Base-by-base conservation (phyloP, 2,113 vertebrate species). In the Melanostigma gelatinosum region DNA sequence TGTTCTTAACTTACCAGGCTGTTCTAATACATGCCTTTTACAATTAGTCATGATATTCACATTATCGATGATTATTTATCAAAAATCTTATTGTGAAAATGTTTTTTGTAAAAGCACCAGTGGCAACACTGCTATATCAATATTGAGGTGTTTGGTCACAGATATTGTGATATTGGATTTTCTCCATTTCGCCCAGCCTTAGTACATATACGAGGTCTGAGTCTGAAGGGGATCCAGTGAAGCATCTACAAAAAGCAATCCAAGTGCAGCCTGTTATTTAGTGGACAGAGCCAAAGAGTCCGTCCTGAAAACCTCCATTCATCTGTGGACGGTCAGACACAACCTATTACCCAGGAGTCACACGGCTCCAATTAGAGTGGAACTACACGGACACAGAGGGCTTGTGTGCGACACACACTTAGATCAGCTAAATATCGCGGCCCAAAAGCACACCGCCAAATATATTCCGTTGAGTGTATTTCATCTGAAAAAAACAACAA, bases 261-360 rank as follows among this genome's bases (percentile, higher is more conserved):
- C 73, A 66, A 76, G 58, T 54, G 55, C 38, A 46, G 73, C 65
- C 69, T 70, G 77, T 74, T 81, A 63, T 84, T 79, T 74, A 62
- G 63, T 58, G 79, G 71, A 86, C 77, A 85, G 79, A 77, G 77
- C 42, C 64, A 72, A 71, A 67, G 77, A 79, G 65, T 48, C 38
- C 48, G 62, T 75, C 24, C 68, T 86, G 81, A 90, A 89, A 88
- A 84, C 83, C 66, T 75, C 46, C 58, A 82, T 89, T 88, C 78
- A 91, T 83, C 40, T 84, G 73, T 22, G 65, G 74, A 84, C 54
- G 68, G 89, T 92, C 91, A 90, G 90, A 70, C 82, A 77, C 79
- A 88, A 84, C 71, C 89, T 46, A 91, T 90, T 90, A 85, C 61
- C 69, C 78, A 72, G 50, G 71, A 91, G 84, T 92, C 93, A 91